Conservation (phyloP, 2,797 vertebrate species). For the Syngnathus rostellatus region DNA sequence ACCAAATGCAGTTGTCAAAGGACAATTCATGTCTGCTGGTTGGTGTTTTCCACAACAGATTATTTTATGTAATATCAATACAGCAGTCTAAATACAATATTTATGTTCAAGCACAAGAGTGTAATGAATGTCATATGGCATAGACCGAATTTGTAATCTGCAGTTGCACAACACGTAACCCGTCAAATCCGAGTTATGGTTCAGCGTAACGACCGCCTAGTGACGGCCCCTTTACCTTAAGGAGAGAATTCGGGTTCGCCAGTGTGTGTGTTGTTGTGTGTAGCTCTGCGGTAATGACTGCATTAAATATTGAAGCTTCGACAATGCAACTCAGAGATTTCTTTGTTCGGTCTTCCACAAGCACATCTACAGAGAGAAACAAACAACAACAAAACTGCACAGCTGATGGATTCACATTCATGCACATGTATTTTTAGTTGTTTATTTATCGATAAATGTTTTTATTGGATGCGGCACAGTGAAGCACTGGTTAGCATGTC, state of each 20-base stretch:
- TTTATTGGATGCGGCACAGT: too few species aligned
- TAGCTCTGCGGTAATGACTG: constrained; percentile 22
- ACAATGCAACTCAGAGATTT: constrained; percentile 15
- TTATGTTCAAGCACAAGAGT: constrained; percentile 31
- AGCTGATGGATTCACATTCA: neutral
- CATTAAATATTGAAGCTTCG: constrained; percentile 20
- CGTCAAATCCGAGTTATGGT: constrained; percentile 27
- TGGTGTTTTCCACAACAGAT: too few species aligned
- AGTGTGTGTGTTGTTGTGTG: constrained; percentile 6
- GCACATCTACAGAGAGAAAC: neutral
- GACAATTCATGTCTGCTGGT: too few species aligned
- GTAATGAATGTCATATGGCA: constrained; percentile 35
- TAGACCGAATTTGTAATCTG: constrained; percentile 31
- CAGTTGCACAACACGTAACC: constrained; percentile 36
- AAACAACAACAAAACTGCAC: neutral
- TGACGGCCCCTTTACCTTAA: constrained; percentile 19
- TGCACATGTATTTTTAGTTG: neutral
- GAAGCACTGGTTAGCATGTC: too few species aligned
- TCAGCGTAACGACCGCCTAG: constrained; percentile 27
- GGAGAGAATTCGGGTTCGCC: neutral
- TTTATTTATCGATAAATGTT: neutral
- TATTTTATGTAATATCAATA: too few species aligned
- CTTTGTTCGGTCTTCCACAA: neutral
- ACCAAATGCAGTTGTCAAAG: neutral
- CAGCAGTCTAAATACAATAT: constrained; percentile 9